Evolutionary conservation across 2,113 vertebrate genomes (phyloP).

Genomic region (Budorcas taxicolor): DNA sequence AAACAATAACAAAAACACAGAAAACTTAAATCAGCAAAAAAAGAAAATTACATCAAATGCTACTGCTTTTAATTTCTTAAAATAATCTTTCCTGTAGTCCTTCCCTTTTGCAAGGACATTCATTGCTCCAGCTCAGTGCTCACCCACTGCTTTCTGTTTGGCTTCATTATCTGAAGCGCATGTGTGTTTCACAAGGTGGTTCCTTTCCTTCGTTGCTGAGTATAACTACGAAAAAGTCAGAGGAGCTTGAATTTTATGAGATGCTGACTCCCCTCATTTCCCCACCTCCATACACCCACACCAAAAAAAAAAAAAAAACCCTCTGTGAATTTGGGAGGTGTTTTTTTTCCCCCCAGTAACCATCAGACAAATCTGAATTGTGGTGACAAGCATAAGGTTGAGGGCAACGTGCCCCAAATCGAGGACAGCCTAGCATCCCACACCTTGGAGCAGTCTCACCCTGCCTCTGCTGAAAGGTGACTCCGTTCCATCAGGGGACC

Average conservation of each 20-base stretch:
- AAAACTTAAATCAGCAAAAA: background rate
- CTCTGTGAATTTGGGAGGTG: background rate
- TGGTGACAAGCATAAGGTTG: background rate
- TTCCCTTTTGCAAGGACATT: background rate
- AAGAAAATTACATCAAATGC: background rate
- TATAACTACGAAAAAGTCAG: background rate
- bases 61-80: background rate
- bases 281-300: background rate
- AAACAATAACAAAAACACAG: background rate
- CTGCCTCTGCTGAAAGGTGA: background rate
- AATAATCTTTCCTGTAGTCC: background rate
- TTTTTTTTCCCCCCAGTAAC: background rate
- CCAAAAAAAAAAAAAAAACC: background rate
- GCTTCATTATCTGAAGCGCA: background rate
- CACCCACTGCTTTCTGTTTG: background rate
- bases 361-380: background rate
- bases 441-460: background rate
- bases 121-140: background rate
- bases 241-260: background rate
- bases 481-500: slow-evolving; percentile 28
- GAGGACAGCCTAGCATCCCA: background rate
- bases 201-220: background rate
- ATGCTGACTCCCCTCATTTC: background rate
- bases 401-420: rapidly evolving
- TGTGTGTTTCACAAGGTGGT: background rate